Conservation (phyloP, 2,888 invertebrate species). For the Neocrepidodera transversa region DNA sequence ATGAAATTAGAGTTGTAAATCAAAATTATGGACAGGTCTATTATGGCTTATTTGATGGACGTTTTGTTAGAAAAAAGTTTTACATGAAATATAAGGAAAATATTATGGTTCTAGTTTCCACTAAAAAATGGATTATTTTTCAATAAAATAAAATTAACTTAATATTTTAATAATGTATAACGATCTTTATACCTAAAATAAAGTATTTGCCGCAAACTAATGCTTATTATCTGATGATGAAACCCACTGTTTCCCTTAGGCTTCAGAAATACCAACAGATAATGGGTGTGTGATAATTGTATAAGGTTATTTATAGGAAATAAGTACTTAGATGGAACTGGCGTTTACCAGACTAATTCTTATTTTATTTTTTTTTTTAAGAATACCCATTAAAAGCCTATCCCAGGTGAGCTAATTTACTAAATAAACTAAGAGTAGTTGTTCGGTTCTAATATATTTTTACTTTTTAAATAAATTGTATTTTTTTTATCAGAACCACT, state of each 20-base stretch:
- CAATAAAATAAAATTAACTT: too few relatives aligned
- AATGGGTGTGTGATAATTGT: conserved; percentile 30
- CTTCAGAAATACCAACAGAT: conserved; percentile 26
- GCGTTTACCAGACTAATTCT: neutral
- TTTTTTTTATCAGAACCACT: too few relatives aligned
- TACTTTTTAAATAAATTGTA: too few relatives aligned
- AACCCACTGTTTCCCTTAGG: conserved; percentile 22
- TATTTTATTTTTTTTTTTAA: conserved; percentile 1
- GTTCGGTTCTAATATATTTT: too few relatives aligned
- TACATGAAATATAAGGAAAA: too few relatives aligned
- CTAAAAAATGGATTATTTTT: too few relatives aligned
- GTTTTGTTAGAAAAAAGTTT: too few relatives aligned
- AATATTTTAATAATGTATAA: neutral
- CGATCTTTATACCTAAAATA: conserved; percentile 1
- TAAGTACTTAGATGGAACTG: conserved; percentile 11
- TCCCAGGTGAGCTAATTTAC: conserved; percentile 7
- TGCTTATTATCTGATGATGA: conserved; percentile 29
- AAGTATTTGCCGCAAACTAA: conserved; percentile 15
- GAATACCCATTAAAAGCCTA: conserved; percentile 6
- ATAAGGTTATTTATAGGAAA: conserved; percentile 15
- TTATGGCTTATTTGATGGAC: too few relatives aligned
- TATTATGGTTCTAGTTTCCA: too few relatives aligned
- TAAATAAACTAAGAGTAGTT: too few relatives aligned
- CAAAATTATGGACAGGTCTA: too few relatives aligned
- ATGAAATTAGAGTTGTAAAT: too few relatives aligned